Percentiles rank a stretch among this genome's conserved stretches.
phyloP scores from a whole-genome alignment of 1,140 invertebrate genomes.

The Cyrtorhinus lividipennis region DNA sequence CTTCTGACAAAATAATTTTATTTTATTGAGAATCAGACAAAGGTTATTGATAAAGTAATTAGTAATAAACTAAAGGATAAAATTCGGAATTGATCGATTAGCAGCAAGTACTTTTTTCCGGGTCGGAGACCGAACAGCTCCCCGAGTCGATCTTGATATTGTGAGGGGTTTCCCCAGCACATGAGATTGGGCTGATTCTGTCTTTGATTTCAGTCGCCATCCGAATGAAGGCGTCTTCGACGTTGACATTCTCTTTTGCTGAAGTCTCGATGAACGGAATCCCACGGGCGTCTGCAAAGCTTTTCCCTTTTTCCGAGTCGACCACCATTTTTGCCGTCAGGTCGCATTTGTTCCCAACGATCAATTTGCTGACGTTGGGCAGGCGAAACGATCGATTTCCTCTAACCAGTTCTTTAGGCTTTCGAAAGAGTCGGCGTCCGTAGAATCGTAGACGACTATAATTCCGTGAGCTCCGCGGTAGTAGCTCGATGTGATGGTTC shows the following conservation, averaged over 20 bases:
- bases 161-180: constrained; percentile 50
- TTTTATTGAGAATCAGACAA: no score
- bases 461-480: constrained; percentile 61
- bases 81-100: no score
- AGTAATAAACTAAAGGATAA: no score
- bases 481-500: constrained; percentile 53
- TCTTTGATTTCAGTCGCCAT: constrained; percentile 93
- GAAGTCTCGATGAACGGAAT: constrained; percentile 96
- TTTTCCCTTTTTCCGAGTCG: constrained; percentile 83
- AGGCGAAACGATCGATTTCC: constrained; percentile 46
- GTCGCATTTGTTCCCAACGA: constrained; percentile 41
- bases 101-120: not conserved
- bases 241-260: constrained; percentile 90
- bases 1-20: no score
- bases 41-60: no score
- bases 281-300: constrained; percentile 91
- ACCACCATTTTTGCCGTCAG: constrained; percentile 86
- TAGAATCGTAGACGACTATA: constrained; percentile 55
- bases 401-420: constrained; percentile 51
- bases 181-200: constrained; percentile 74
- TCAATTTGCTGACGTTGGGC: constrained; percentile 39
- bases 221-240: constrained; percentile 94
- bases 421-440: constrained; percentile 49
- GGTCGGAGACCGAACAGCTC: constrained; percentile 28
- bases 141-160: constrained; percentile 75